These are phyloP conservation scores for Oreonectes daqikongensis DNA, from an alignment of 2,797 vertebrate genomes.

Conservation along the genomic window DNA sequence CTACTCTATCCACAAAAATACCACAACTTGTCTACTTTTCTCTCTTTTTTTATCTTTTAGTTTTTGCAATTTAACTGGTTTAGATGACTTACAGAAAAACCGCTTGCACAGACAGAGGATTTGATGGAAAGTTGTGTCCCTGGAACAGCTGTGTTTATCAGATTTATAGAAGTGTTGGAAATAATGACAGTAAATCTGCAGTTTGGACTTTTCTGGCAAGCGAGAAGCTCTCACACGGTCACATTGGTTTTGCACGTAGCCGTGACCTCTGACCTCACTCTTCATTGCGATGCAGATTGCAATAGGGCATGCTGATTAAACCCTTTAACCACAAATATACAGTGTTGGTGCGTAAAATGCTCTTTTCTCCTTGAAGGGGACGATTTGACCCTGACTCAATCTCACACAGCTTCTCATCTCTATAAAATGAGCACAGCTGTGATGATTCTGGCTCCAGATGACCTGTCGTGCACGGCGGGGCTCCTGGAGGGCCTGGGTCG, in stretches of 20 bases:
- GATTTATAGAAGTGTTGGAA: slow-evolving; percentile 36
- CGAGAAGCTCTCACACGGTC: background rate
- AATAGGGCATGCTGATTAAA: slow-evolving; percentile 50
- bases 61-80: background rate
- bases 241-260: slow-evolving; percentile 5
- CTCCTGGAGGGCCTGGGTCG: slow-evolving; percentile 49
- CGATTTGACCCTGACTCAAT: slow-evolving; percentile 23
- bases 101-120: background rate
- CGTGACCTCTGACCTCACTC: slow-evolving; percentile 16
- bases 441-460: slow-evolving; percentile 55
- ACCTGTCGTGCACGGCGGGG: slow-evolving; percentile 44
- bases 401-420: slow-evolving; percentile 23
- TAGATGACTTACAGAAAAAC: slow-evolving; percentile 22
- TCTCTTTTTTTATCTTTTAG: background rate
- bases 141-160: slow-evolving; percentile 31
- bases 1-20: background rate
- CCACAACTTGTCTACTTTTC: background rate
- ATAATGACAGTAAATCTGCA: slow-evolving; percentile 14
- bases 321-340: slow-evolving; percentile 39
- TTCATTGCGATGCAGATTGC: slow-evolving; percentile 45
- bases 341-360: slow-evolving; percentile 33
- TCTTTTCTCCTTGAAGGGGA: slow-evolving; percentile 28
- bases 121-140: slow-evolving; percentile 29
- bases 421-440: slow-evolving; percentile 54
- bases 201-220: slow-evolving; percentile 11